Base-by-base conservation (phyloP, 2,797 vertebrate genomes). In the Chromobotia macracanthus region DNA sequence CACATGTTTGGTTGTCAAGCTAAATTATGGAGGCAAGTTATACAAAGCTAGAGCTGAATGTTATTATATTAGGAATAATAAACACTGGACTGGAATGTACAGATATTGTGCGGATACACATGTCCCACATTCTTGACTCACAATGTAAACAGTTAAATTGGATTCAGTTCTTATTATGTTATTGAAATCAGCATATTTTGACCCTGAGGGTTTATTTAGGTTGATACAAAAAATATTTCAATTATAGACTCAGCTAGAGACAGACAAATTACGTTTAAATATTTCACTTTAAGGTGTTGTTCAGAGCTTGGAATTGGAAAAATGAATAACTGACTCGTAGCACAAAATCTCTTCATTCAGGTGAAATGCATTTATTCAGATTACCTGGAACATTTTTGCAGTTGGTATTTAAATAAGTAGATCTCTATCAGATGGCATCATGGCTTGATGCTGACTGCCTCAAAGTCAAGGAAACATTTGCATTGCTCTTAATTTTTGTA, bases 111-210 rank as follows among this genome's bases (percentile, higher is more conserved):
- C 2, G 2, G 67, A 55, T 70, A 41, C 38, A 7, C 7, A 6
- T 41, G 63, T 70, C 25, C 25, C 75, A 35, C 65, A 69, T 16
- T 21, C 13, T 44, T 50, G 23, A 77, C 65, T 78, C 28, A 51
- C 11, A 69, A 50, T 46, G n/a, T 56, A 56, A 66, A 66, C 12
- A 41, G 38, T 77, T 70, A 3, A 48, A 68, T 58, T 69, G 35
- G 31, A 44, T 76, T 60, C 16, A 63, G 35, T 78, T 61, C 44
- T 38, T 13, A n/a, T 41, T 15, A 31, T n/a, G 12, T 70, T 58
- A 70, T 78, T 78, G 56, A 78, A 23, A 60, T 67, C 23, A 10
- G n/a, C 66, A 48, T 21, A 66, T 75, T 55, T 15, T 77, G 64
- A 77, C 18, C 51, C 18, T 48, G 64, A 31, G 53, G 53, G 28